Evolutionary conservation across 2,113 vertebrate genomes (phyloP).

Genomic region (Macaca nemestrina): DNA sequence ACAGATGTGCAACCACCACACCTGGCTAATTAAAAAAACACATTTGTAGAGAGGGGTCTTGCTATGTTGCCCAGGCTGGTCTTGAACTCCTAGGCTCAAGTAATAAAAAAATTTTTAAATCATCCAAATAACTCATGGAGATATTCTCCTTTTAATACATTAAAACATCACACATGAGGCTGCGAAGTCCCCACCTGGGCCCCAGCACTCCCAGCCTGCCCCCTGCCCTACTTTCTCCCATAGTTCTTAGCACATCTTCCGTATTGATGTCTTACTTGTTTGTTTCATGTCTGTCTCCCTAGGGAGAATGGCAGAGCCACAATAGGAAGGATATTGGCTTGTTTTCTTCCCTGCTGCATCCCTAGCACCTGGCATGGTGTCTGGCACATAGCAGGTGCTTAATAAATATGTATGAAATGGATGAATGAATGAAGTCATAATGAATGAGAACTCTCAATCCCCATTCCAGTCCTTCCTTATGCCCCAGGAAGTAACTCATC

Average conservation of each 20-base stretch:
- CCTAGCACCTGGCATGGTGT: background rate
- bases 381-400: background rate
- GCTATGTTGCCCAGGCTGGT: too few species aligned
- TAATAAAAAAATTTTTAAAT: background rate
- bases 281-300: background rate
- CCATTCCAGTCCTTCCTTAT: background rate
- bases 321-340: too few species aligned
- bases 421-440: background rate
- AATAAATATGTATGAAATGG: background rate
- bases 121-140: background rate
- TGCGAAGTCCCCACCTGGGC: background rate
- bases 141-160: background rate
- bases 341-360: background rate
- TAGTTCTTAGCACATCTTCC: rapidly evolving
- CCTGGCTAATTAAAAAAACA: background rate
- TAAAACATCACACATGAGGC: background rate
- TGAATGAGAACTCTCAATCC: background rate
- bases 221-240: too few species aligned
- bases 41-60: too few species aligned
- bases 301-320: background rate
- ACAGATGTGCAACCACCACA: background rate
- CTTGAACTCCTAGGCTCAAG: too few species aligned
- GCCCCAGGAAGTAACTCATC: background rate
- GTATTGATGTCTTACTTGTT: background rate
- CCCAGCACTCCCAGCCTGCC: background rate